These are phyloP conservation scores for Neosilurus mollespiculum DNA, from an alignment of 2,797 vertebrate genomes.

Conservation along the genomic window DNA sequence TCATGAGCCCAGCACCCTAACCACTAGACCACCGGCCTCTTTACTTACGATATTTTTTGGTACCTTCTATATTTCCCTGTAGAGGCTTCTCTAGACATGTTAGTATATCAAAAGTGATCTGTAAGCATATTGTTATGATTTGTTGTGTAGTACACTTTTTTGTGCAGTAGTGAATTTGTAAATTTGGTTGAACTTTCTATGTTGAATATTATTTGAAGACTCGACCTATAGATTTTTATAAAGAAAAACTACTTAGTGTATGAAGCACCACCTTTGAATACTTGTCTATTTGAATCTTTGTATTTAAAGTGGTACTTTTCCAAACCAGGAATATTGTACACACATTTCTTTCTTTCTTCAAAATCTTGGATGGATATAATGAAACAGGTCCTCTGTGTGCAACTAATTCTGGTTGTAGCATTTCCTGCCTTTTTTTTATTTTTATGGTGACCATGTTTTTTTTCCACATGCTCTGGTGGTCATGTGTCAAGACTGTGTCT, in stretches of 20 bases:
- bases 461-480: slow-evolving; percentile 7
- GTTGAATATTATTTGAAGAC: not conserved
- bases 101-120: not conserved
- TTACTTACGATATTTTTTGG: not conserved
- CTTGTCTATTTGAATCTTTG: slow-evolving; percentile 9
- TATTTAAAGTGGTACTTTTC: slow-evolving; percentile 11
- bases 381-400: slow-evolving; percentile 5
- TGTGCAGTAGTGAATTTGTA: not conserved
- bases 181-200: not conserved
- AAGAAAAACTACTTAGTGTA: slow-evolving; percentile 5
- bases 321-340: not conserved
- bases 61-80: not conserved
- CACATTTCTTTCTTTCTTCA: slow-evolving; percentile 21
- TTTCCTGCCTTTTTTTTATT: slow-evolving; percentile 26
- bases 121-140: not conserved
- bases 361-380: slow-evolving; percentile 1
- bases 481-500: slow-evolving; percentile 58
- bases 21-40: too few relatives aligned
- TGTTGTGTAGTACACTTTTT: not conserved
- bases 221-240: not conserved
- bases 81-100: not conserved
- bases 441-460: slow-evolving; percentile 6
- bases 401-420: not conserved
- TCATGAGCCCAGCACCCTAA: too few relatives aligned
- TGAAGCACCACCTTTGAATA: not conserved